Evolutionary conservation across 2,888 invertebrate species (phyloP).

Genomic region (Exocentrus adspersus): DNA sequence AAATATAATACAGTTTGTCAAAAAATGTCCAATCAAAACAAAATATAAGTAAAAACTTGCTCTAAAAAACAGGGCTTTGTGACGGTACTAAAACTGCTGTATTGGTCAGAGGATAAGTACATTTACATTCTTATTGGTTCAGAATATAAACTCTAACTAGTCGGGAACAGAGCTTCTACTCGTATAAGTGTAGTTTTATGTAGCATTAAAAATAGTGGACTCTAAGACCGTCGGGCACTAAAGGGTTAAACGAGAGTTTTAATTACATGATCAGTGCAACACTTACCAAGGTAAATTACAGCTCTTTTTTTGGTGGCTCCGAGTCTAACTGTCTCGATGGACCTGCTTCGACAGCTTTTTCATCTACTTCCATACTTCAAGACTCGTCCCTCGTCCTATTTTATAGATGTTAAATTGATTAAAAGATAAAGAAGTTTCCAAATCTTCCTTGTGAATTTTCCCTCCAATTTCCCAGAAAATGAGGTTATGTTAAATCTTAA

Average conservation of each 20-base stretch:
- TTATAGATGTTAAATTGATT: neutral
- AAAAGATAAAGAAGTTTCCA: no score
- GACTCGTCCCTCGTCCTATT: constrained; percentile 33
- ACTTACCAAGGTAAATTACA: constrained; percentile 57
- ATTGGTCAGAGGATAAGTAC: neutral
- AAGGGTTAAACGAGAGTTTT: neutral
- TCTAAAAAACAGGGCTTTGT: neutral
- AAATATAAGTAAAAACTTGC: neutral
- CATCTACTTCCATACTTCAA: constrained; percentile 56
- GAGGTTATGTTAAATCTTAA: constrained; percentile 1
- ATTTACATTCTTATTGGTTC: neutral
- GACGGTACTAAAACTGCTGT: neutral
- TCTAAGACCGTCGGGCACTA: neutral
- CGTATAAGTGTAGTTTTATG: neutral
- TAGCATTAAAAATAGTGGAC: neutral
- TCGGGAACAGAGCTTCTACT: neutral
- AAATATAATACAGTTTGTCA: neutral
- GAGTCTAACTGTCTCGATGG: constrained; percentile 44
- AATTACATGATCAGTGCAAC: neutral
- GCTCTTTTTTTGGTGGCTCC: constrained; percentile 42
- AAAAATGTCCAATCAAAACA: neutral
- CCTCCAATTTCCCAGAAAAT: constrained; percentile 1
- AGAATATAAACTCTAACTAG: neutral
- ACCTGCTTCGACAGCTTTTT: constrained; percentile 42
- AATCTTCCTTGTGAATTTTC: neutral